phyloP scores from a whole-genome alignment of 2,113 vertebrate genomes.

The Lucifuga dentata region DNA sequence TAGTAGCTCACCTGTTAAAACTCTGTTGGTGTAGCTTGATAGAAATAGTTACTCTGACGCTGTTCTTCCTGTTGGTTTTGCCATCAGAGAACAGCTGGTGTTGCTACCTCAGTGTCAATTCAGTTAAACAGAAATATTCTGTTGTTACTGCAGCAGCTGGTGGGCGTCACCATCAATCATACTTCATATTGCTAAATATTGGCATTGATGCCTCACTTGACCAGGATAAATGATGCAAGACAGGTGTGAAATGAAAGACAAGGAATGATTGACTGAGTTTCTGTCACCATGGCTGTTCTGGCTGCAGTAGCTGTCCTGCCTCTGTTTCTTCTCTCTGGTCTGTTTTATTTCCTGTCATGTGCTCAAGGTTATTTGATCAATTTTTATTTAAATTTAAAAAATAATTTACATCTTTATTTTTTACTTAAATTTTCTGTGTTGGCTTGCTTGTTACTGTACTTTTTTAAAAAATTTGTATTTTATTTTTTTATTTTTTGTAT shows the following conservation, averaged over 20 bases:
- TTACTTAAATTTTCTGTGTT: too few relatives aligned
- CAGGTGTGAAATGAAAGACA: constrained; percentile 38
- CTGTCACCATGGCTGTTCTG: constrained; percentile 2
- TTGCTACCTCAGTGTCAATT: constrained; percentile 26
- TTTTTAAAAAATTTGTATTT: too few relatives aligned
- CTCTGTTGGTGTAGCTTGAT: too few relatives aligned
- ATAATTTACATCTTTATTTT: too few relatives aligned
- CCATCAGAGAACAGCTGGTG: constrained; percentile 16
- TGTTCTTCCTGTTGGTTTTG: constrained; percentile 5
- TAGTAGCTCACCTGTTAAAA: too few relatives aligned
- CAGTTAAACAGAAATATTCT: constrained; percentile 28
- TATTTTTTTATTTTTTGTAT: too few relatives aligned
- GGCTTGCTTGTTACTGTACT: too few relatives aligned
- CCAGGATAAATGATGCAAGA: constrained; percentile 40
- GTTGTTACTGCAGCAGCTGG: constrained; percentile 40
- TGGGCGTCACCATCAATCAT: constrained; percentile 47
- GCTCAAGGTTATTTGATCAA: background rate
- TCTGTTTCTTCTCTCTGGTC: background rate
- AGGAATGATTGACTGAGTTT: constrained; percentile 12
- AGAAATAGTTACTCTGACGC: too few relatives aligned
- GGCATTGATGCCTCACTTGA: constrained; percentile 33
- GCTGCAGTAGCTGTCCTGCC: background rate
- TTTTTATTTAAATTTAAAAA: too few relatives aligned
- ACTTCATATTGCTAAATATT: constrained; percentile 35
- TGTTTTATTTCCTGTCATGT: background rate